phyloP scores from a whole-genome alignment of 2,797 vertebrate species.

The Falco cherrug region DNA sequence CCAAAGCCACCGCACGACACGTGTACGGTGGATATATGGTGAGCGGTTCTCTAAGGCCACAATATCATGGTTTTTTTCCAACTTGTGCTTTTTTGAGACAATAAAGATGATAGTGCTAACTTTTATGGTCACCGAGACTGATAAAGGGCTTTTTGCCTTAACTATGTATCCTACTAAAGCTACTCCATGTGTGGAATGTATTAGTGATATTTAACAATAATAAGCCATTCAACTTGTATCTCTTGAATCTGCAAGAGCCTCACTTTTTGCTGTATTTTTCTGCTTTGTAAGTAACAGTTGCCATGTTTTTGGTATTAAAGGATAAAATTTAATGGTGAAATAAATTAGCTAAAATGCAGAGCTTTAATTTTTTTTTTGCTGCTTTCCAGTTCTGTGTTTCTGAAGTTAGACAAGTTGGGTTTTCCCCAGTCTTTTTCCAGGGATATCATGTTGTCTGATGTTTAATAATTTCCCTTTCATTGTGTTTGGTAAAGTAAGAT shows the following conservation, averaged over 20 bases:
- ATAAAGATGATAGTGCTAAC: not conserved
- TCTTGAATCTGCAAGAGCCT: not conserved
- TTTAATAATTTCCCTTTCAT: not conserved
- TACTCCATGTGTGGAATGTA: not conserved
- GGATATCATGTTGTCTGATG: not conserved
- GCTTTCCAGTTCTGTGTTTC: not conserved
- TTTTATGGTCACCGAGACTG: not conserved
- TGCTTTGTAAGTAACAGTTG: not conserved
- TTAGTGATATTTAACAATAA: not conserved
- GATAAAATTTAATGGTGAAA: not conserved
- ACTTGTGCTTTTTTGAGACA: not conserved
- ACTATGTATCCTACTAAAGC: not conserved
- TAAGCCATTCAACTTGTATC: not conserved
- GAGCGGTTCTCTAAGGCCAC: not conserved
- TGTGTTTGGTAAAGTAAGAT: not conserved
- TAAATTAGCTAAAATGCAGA: not conserved
- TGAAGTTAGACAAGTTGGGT: not conserved
- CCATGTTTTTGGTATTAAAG: not conserved
- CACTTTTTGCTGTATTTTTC: not conserved
- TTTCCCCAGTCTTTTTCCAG: not conserved
- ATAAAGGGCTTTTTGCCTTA: not conserved
- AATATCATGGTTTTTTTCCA: not conserved
- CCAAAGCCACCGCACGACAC: not conserved
- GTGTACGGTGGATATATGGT: not conserved
- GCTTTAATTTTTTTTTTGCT: not conserved